These are phyloP conservation scores for Ricordea florida DNA, from an alignment of 92 coral and sea anemone species.

Conservation along the genomic window DNA sequence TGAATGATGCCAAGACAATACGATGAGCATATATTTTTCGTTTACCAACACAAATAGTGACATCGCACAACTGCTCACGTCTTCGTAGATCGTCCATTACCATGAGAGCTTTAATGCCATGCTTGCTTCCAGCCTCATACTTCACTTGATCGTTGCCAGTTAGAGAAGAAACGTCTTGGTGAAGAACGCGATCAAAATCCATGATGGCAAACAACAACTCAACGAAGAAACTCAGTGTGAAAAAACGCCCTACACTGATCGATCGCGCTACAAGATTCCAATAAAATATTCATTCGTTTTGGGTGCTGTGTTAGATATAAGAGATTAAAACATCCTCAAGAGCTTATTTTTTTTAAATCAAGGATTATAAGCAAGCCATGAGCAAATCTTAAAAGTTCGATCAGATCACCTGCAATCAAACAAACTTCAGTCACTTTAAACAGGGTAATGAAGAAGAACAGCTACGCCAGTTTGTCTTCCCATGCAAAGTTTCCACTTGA, in stretches of 20 bases:
- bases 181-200: conserved; percentile 80
- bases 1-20: conserved; percentile 73
- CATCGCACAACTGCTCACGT: conserved; percentile 79
- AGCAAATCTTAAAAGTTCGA: no score
- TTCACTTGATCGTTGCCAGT: conserved; percentile 68
- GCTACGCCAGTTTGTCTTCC: no score
- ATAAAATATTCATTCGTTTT: background rate
- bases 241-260: background rate
- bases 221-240: background rate
- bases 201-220: background rate
- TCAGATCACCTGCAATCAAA: no score
- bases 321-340: no score
- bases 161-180: conserved; percentile 39
- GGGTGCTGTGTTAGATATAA: background rate
- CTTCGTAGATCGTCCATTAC: conserved; percentile 88
- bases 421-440: no score
- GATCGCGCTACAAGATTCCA: background rate
- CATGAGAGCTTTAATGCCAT: conserved; percentile 84
- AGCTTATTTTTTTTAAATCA: no score
- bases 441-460: no score
- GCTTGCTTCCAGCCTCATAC: conserved; percentile 88
- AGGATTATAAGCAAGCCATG: no score
- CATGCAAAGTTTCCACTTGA: no score
- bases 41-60: conserved; percentile 69
- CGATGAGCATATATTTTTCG: conserved; percentile 69